phyloP scores from a whole-genome alignment of 2,113 vertebrate genomes.

The Tachuris rubrigastra region DNA sequence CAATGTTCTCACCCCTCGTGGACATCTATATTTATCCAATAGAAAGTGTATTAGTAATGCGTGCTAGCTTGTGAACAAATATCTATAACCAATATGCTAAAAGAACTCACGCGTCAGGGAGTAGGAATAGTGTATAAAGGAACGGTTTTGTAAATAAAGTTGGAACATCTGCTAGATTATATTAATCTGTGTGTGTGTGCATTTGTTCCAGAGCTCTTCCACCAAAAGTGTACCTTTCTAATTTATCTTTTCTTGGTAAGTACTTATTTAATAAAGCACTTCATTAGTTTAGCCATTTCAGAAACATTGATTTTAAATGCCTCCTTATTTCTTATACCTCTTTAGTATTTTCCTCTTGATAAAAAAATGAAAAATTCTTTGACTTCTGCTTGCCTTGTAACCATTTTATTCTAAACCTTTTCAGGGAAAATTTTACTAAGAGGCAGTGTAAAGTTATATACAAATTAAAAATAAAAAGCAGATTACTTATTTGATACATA shows the following conservation, averaged over 20 bases:
- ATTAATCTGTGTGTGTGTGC: too few relatives aligned
- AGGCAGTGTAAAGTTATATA: neutral
- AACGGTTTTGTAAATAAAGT: too few relatives aligned
- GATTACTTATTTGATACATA: neutral
- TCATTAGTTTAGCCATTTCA: slow-evolving; percentile 58
- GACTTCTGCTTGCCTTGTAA: neutral
- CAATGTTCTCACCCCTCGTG: too few relatives aligned
- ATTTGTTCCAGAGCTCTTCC: too few relatives aligned
- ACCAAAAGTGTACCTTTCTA: neutral
- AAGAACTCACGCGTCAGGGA: too few relatives aligned
- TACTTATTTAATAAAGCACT: slow-evolving; percentile 55
- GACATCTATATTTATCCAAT: too few relatives aligned
- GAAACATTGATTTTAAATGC: slow-evolving; percentile 60
- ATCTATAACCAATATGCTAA: too few relatives aligned
- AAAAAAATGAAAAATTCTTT: neutral
- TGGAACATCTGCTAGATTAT: too few relatives aligned
- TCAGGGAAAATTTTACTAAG: neutral
- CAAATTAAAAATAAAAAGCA: neutral
- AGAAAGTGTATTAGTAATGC: too few relatives aligned
- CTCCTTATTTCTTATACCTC: slow-evolving; percentile 33
- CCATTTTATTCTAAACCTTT: rapidly evolving
- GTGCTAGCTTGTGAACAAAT: too few relatives aligned
- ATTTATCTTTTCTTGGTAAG: slow-evolving; percentile 16
- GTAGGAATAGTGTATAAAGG: too few relatives aligned
- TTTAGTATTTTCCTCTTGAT: slow-evolving; percentile 5